Evolutionary conservation across 2,113 vertebrate species (phyloP), one percentile per base, ranked within the genome.

Genomic region (Rutilus rutilus): DNA sequence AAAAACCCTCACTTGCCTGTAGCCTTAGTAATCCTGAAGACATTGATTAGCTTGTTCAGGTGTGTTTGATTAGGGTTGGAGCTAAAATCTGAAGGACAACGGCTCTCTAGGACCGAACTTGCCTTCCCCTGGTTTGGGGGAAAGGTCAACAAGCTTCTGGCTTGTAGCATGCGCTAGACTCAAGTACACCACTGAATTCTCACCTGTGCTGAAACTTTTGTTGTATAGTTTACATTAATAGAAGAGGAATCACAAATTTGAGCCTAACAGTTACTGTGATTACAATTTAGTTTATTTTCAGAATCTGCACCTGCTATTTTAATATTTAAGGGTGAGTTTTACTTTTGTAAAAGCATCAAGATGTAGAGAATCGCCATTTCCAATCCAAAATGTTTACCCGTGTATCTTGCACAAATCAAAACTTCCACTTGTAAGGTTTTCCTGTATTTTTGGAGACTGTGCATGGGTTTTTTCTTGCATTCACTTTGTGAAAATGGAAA

Each of bases 321-420:
- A 57, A 57, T 5, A 5, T 78, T 69, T 69, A 36, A 39, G 36
- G 17, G 30, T 19, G 39, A 69, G 30, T 4, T 21, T 19, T 36
- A 36, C 8, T 21, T 69, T 9, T 36, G 17, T 36, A 14, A 10
- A 36, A 36, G 30, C 30, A 36, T 2, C 30, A 69, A 36, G 7
- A 33, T 57, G 27, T 57, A 36, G 10, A 75, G 45, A 5, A 52
- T 64, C 19, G 25, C 30, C 78, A 83, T 84, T 33, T 87, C 87
- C 65, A 0, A 42, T 84, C 86, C 79, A 36, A 87, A 85, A 86
- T 88, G 90, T 94, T 94, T 92, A 85, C 89, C 39, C 90, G 89
- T 88, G 69, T 88, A 52, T 59, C 83, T 92, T 93, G 91, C 91
- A 92, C 92, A 90, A 87, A 64, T 78, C 50, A 23, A 23, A 42